phyloP scores from a whole-genome alignment of 2,797 vertebrate genomes.

The Agapornis canus region DNA sequence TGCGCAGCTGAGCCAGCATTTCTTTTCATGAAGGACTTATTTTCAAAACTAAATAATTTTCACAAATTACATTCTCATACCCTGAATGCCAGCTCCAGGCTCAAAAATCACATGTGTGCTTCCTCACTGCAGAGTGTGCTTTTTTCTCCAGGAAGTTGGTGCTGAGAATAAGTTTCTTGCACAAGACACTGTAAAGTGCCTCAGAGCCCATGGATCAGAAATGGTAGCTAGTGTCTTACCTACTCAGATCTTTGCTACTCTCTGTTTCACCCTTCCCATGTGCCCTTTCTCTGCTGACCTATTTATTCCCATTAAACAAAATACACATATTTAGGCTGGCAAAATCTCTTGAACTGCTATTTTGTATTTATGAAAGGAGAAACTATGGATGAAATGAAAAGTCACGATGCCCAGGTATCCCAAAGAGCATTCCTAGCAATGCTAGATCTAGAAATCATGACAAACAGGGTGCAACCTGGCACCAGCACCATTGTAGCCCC shows the following conservation, averaged over 20 bases:
- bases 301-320: not conserved
- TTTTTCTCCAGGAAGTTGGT: not conserved
- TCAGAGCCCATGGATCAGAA: not conserved
- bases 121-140: not conserved
- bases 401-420: not conserved
- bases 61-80: not conserved
- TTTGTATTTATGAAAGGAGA: not conserved
- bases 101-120: not conserved
- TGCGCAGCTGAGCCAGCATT: not conserved
- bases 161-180: not conserved
- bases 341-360: not conserved
- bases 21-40: not conserved
- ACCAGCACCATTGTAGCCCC: fast-evolving
- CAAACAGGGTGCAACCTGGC: not conserved
- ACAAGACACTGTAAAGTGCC: not conserved
- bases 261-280: not conserved
- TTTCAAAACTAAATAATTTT: not conserved
- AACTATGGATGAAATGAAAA: not conserved
- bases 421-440: not conserved
- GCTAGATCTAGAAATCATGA: not conserved
- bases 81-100: not conserved
- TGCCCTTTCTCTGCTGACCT: not conserved
- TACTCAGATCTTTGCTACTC: not conserved
- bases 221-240: not conserved
- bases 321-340: not conserved